A percentile compares a stretch with the other conserved stretches of the same genome.
Evolutionary conservation across 2,888 invertebrate genomes (phyloP).

Genomic region (Clivina fossor): DNA sequence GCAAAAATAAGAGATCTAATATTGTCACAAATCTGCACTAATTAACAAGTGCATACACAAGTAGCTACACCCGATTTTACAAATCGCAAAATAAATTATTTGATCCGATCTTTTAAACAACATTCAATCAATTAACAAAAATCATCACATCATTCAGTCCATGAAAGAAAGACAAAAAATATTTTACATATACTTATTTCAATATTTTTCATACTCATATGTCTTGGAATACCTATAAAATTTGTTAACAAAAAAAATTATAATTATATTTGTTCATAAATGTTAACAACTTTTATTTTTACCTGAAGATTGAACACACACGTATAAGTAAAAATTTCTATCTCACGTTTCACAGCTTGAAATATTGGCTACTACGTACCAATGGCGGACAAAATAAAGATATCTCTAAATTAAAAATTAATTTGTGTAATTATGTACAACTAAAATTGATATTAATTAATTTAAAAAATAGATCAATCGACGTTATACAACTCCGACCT

Average conservation of each 20-base stretch:
- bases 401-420: constrained; percentile 17
- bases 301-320: too few species aligned
- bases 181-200: too few species aligned
- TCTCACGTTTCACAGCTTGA: too few species aligned
- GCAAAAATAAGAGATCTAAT: constrained; percentile 29
- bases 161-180: constrained; percentile 12
- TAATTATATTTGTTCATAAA: too few species aligned
- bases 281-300: too few species aligned
- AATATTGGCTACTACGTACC: too few species aligned
- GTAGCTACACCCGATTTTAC: neutral
- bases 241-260: too few species aligned
- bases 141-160: constrained; percentile 1
- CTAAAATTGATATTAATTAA: constrained; percentile 14
- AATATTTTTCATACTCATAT: too few species aligned
- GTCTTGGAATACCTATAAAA: too few species aligned
- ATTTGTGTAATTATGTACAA: constrained; percentile 28
- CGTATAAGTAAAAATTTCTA: too few species aligned
- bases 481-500: constrained; percentile 56
- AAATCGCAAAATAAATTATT: constrained; percentile 24
- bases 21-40: constrained; percentile 30
- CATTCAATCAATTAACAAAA: constrained; percentile 7
- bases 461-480: constrained; percentile 27
- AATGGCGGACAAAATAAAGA: constrained; percentile 16
- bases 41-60: constrained; percentile 25
- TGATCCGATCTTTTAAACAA: constrained; percentile 11